Conservation (phyloP, 2,888 invertebrate genomes). For the Hypsopygia costalis region DNA sequence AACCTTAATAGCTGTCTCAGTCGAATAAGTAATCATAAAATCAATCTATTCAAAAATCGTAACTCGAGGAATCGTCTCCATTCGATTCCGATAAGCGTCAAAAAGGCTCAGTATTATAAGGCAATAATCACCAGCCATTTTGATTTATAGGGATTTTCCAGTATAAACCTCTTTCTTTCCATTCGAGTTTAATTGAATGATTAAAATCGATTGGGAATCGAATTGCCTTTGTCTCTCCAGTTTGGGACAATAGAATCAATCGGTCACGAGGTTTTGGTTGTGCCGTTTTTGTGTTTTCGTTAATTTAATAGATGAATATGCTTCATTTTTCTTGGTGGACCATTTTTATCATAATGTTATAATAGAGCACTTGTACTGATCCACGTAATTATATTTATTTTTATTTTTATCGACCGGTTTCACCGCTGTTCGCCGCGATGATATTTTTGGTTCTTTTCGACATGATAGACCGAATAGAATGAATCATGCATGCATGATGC, state of each 20-base stretch:
- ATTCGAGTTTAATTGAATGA: slow-evolving; percentile 71
- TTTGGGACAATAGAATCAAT: slow-evolving; percentile 63
- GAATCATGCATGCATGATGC: too few species aligned
- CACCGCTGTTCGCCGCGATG: too few species aligned
- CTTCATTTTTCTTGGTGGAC: too few species aligned
- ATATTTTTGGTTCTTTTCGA: too few species aligned
- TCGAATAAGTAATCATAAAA: slow-evolving; percentile 4
- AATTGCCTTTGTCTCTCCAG: slow-evolving; percentile 44
- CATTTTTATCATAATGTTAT: too few species aligned
- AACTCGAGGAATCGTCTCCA: slow-evolving; percentile 24
- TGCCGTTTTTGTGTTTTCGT: background rate
- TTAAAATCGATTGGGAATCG: slow-evolving; percentile 50
- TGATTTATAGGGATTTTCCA: slow-evolving; percentile 67
- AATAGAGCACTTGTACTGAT: too few species aligned
- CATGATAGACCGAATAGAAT: too few species aligned
- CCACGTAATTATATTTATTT: too few species aligned
- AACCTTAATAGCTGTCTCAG: too few species aligned
- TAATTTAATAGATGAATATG: background rate
- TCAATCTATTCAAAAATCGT: slow-evolving; percentile 25
- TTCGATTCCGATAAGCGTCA: slow-evolving; percentile 33
- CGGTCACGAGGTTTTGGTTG: slow-evolving; percentile 34
- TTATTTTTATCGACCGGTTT: too few species aligned
- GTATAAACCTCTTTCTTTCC: slow-evolving; percentile 70
- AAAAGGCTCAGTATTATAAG: slow-evolving; percentile 33
- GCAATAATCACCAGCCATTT: slow-evolving; percentile 59